Evolutionary conservation across 2,113 vertebrate genomes (phyloP).

Genomic region (Daboia siamensis): DNA sequence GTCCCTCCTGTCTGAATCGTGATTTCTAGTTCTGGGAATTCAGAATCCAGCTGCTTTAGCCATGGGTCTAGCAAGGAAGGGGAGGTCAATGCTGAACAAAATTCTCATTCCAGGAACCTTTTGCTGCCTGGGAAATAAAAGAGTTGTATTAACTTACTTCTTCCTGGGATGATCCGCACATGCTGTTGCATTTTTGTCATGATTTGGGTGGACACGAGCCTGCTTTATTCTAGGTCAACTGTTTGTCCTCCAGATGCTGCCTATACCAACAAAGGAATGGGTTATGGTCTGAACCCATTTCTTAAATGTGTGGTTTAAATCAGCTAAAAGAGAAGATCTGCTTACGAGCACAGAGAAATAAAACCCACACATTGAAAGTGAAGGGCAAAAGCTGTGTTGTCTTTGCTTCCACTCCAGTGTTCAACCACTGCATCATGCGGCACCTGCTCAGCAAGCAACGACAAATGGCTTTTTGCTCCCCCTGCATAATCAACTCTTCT

Average conservation of each 20-base stretch:
- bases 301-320: background rate
- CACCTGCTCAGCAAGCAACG: background rate
- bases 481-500: conserved; percentile 12
- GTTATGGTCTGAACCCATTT: background rate
- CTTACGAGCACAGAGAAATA: background rate
- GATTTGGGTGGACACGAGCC: background rate
- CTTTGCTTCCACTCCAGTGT: background rate
- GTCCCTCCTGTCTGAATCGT: background rate
- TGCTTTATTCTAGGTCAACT: background rate
- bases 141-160: background rate
- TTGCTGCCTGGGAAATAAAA: background rate
- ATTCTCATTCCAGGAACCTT: background rate
- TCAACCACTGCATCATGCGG: conserved; percentile 7
- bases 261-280: background rate
- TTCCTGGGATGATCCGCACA: background rate
- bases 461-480: conserved; percentile 13
- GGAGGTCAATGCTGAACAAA: background rate
- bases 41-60: background rate
- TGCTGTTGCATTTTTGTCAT: background rate
- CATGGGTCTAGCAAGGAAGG: background rate
- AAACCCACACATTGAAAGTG: background rate
- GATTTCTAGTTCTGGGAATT: background rate
- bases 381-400: background rate
- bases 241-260: background rate
- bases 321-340: background rate